A percentile compares a stretch with the other conserved stretches of the same genome.
Conservation (phyloP, 2,113 vertebrate genomes). For the Aix galericulata region DNA sequence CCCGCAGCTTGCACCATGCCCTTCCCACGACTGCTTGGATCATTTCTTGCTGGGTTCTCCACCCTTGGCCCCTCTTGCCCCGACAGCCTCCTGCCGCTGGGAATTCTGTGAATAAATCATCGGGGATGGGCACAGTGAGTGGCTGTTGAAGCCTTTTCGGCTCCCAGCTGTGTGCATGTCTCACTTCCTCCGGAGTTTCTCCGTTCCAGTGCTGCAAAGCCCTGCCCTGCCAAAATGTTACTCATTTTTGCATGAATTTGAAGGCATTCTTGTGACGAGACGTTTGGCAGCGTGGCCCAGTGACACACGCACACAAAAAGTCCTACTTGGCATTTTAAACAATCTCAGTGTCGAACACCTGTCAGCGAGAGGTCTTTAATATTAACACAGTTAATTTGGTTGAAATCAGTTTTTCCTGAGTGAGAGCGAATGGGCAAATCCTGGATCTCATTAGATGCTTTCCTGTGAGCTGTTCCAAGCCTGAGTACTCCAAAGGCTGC, state of each 20-base stretch:
- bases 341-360: constrained; percentile 16
- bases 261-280: neutral
- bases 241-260: neutral
- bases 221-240: constrained; percentile 24
- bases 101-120: constrained; percentile 13
- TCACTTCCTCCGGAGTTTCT: neutral
- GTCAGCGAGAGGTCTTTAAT: constrained; percentile 3
- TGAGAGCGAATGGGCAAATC: neutral
- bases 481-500: neutral
- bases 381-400: neutral
- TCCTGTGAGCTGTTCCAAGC: neutral
- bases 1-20: neutral
- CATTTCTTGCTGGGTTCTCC: neutral
- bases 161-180: neutral
- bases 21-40: neutral
- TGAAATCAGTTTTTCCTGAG: neutral
- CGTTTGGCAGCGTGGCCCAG: neutral
- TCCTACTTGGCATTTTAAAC: constrained; percentile 9
- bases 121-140: neutral
- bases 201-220: neutral
- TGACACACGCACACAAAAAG: neutral
- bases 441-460: neutral
- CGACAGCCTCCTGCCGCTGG: neutral
- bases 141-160: neutral
- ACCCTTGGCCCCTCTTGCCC: neutral